Evolutionary conservation across 2,888 invertebrate genomes (phyloP), one percentile per base, ranked within the genome.

Genomic region (Microdon myrmicae): DNA sequence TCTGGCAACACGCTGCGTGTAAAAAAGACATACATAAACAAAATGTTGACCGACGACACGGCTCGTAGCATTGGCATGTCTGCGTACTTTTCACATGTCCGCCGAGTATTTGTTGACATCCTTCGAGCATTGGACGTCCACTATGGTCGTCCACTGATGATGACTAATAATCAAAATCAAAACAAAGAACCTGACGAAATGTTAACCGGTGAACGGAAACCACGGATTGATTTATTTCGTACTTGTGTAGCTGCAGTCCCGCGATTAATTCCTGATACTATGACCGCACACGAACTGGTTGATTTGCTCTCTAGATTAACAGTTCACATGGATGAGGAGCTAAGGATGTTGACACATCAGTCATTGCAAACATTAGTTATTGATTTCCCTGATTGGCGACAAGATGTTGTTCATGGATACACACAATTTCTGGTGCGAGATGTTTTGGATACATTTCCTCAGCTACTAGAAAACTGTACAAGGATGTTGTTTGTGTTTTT

Each of bases 211-310:
- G 99, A 99, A 77, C 85, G 97, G 25, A 99, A 99, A 77, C 96
- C 98, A 0, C 90, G 97, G 75, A 94, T 99, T 69, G 99, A 99
- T 81, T 82, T 99, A 71, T 98, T 99, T 77, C 86, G 98, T 29
- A 99, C 98, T 0, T 99, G 99, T 75, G 94, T 99, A 9, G 98
- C 99, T 5, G 97, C 99, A 3, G 96, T 99, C 72, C 99, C 98
- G 0, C 87, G 98, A 61, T 82, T 99, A 14, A 94, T 99, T 70
- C 99, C 98, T 0, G 98, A 99, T 75, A 97, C 96, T 7, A 97
- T 98, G 94, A 92, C 91, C 9, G 88, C 93, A 7, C 87, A 90
- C 20, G 98, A 99, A 79, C 82, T 99, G 51, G 94, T 99, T 3
- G 99, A 99, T 74, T 83, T 99, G 68, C 82, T 99, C 3, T 90